Percentiles rank a stretch among this genome's conserved stretches.
Conservation (phyloP, 2,797 vertebrate species). For the Danio albolineatus region DNA sequence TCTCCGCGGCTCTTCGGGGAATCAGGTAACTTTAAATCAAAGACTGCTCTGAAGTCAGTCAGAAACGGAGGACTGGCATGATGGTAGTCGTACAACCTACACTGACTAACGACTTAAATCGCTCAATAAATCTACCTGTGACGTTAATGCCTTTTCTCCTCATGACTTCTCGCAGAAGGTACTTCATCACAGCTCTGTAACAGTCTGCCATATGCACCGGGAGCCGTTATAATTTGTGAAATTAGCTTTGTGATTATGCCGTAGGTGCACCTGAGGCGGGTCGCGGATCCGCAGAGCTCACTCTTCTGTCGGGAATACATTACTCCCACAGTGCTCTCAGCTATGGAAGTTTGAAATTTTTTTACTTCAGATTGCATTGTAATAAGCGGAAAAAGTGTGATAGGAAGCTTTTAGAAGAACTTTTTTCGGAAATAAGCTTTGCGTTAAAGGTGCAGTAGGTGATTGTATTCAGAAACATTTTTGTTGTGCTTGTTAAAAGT, state of each 20-base stretch:
- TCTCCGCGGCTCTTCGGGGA: neutral
- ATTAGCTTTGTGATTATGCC: constrained; percentile 43
- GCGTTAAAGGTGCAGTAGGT: too few species aligned
- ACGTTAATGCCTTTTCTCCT: constrained; percentile 38
- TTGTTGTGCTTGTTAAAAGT: too few species aligned
- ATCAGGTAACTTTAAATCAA: constrained; percentile 15
- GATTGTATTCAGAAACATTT: too few species aligned
- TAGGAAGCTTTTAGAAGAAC: neutral
- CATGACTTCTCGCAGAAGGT: constrained; percentile 24
- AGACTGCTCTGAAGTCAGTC: constrained; percentile 23
- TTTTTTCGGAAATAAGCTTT: too few species aligned
- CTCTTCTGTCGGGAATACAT: constrained; percentile 13
- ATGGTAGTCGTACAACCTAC: neutral
- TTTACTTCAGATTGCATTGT: constrained; percentile 7
- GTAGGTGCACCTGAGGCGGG: constrained; percentile 34
- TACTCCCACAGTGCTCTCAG: constrained; percentile 20
- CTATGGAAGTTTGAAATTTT: constrained; percentile 19
- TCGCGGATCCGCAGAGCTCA: constrained; percentile 7
- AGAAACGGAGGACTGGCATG: neutral
- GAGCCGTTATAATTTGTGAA: constrained; percentile 44
- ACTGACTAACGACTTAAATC: constrained; percentile 9
- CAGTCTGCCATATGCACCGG: constrained; percentile 33
- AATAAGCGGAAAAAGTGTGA: neutral
- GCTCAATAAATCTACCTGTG: constrained; percentile 26
- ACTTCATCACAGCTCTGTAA: constrained; percentile 44